Evolutionary conservation across 2,888 invertebrate species (phyloP), one percentile per base, ranked within the genome.

Genomic region (Sacculina carcini): DNA sequence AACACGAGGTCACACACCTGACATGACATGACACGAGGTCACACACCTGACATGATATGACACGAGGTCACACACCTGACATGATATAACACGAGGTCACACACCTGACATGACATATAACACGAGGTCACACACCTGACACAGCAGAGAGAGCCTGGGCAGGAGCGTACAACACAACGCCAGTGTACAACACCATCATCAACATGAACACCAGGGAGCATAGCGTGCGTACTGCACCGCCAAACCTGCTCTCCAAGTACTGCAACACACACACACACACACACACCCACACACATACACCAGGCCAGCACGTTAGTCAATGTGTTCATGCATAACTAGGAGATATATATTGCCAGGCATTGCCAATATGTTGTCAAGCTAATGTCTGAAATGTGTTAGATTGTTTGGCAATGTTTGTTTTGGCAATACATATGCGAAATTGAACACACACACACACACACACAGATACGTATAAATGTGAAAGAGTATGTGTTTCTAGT

Each of bases 151-250:
- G 65, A 0, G 90, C 89, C 57, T 94, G 70, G 1, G 92, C 81
- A 2, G 94, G 92, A 0, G 92, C 90, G 64, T 85, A 94, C 9
- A 94, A 67, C 19, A 89, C 92, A 58, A 94, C 81, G 1, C 89
- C 83, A 71, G 83, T 84, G 60, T 85, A 85, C 21, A 86, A 68
- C 58, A 87, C 74, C 79, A 89, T 83, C 69, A 94, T 92, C 39
- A 85, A 60, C 51, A 82, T 78, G 62, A 87, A 92, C 0, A 81
- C 78, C 50, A 85, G 61, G 3, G 89, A 86, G 0, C 86, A 87
- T 21, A 77, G 66, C 56, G 81, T 66, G 59, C 90, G 70, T 26
- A 85, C 74, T 5, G 68, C 67, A 56, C 75, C 72, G 3, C 86
- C 84, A 63, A 92, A 94, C 56, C 94, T 70, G 59, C 74, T 69